Conservation (phyloP, 92 coral and sea anemone species). For the Pocillopora meandrina region DNA sequence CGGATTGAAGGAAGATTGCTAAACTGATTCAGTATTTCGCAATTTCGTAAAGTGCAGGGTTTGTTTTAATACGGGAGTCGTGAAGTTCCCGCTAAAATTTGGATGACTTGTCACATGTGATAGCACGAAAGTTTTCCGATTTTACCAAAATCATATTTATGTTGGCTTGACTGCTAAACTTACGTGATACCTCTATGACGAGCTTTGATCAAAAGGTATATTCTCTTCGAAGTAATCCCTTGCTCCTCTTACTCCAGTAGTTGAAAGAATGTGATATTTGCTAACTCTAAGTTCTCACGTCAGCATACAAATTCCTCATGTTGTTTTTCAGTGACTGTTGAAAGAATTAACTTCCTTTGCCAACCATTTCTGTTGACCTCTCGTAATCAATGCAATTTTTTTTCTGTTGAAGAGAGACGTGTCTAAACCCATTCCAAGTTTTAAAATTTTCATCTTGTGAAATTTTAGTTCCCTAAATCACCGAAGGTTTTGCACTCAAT, state of each 20-base stretch:
- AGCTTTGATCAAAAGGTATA: not conserved
- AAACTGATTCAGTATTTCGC: not conserved
- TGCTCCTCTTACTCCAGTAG: not conserved
- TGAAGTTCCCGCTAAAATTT: too few relatives aligned
- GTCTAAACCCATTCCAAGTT: too few relatives aligned
- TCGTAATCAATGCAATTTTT: too few relatives aligned
- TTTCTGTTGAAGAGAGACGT: too few relatives aligned
- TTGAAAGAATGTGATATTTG: not conserved
- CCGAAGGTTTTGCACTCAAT: too few relatives aligned
- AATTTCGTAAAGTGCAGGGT: not conserved
- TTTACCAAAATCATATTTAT: too few relatives aligned
- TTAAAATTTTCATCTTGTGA: too few relatives aligned
- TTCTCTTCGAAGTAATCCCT: not conserved
- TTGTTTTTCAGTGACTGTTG: not conserved
- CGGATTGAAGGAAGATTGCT: not conserved
- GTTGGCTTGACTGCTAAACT: too few relatives aligned
- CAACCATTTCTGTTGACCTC: not conserved
- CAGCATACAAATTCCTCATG: not conserved
- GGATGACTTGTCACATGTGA: too few relatives aligned
- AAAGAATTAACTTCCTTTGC: not conserved
- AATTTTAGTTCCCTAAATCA: too few relatives aligned
- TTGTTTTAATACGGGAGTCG: not conserved
- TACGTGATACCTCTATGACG: too few relatives aligned
- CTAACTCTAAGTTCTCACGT: not conserved
- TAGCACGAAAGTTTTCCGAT: too few relatives aligned